These are phyloP conservation scores for Poecilia velifera DNA, from an alignment of 2,797 vertebrate species.

Conservation along the genomic window DNA sequence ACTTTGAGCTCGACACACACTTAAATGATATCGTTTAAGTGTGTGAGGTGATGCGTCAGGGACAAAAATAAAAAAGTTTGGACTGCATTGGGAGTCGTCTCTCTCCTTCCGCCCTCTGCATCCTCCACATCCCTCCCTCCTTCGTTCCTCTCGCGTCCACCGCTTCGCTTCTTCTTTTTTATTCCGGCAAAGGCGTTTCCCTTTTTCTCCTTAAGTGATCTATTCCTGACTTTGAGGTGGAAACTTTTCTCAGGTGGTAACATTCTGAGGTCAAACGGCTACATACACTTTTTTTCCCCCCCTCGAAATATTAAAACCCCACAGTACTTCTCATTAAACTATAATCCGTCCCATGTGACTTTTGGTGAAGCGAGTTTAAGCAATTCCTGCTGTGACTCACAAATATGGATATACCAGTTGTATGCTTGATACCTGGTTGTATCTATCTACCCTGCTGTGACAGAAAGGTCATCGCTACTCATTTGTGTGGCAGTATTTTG, in stretches of 20 bases:
- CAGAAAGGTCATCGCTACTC: not conserved
- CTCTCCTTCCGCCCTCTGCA: conserved; percentile 34
- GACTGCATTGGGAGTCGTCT: conserved; percentile 65
- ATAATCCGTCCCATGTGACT: not conserved
- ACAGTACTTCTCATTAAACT: not conserved
- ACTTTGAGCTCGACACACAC: conserved; percentile 40
- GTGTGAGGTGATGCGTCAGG: conserved; percentile 26
- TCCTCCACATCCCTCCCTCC: conserved; percentile 31
- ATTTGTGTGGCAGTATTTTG: not conserved
- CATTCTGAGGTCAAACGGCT: not conserved
- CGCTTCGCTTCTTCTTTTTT: conserved; percentile 11
- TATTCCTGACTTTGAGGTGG: not conserved
- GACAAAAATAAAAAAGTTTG: conserved; percentile 64
- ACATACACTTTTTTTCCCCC: too few relatives aligned
- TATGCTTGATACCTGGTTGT: not conserved
- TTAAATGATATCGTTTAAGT: conserved; percentile 28
- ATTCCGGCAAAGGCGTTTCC: not conserved
- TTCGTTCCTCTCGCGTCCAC: conserved; percentile 19
- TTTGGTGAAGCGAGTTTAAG: not conserved
- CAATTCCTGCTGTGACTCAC: not conserved
- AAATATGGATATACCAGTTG: not conserved
- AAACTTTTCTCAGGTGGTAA: not conserved
- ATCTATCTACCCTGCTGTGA: not conserved
- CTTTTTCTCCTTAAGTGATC: not conserved
- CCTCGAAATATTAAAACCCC: not conserved